A percentile compares a stretch with the other conserved stretches of the same genome.
These are phyloP conservation scores for Mythimna lalbum DNA, from an alignment of 2,888 invertebrate genomes.

Conservation along the genomic window DNA sequence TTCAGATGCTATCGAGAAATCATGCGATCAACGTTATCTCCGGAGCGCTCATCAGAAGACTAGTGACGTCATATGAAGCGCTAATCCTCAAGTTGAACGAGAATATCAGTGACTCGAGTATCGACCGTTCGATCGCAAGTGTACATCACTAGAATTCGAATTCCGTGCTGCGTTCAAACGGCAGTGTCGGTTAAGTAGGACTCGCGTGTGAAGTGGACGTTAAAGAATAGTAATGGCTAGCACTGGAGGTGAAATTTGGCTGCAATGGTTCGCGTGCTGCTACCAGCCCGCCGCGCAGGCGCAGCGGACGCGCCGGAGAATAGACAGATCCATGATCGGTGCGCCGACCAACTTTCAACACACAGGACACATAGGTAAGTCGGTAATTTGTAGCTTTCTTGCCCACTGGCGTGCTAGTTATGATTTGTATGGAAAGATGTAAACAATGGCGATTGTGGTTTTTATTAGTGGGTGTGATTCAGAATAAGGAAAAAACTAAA, in stretches of 20 bases:
- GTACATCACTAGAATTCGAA: conserved; percentile 63
- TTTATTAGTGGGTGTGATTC: background rate
- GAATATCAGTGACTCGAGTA: conserved; percentile 66
- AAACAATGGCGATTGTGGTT: background rate
- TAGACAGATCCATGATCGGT: conserved; percentile 98
- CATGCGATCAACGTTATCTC: conserved; percentile 84
- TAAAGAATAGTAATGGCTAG: conserved; percentile 90
- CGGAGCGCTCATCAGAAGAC: conserved; percentile 73
- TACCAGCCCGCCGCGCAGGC: conserved; percentile 95
- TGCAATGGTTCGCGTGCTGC: conserved; percentile 98
- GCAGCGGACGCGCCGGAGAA: conserved; percentile 93
- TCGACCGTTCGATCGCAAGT: conserved; percentile 69
- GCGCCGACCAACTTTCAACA: conserved; percentile 99
- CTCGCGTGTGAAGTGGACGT: conserved; percentile 74
- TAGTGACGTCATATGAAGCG: conserved; percentile 66
- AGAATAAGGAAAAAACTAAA: conserved; percentile 10
- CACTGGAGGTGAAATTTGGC: conserved; percentile 96
- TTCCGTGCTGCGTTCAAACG: conserved; percentile 67
- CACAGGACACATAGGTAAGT: conserved; percentile 93
- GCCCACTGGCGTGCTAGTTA: background rate
- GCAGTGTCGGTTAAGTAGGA: conserved; percentile 61
- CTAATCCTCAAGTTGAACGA: conserved; percentile 55
- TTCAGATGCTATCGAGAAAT: conserved; percentile 83
- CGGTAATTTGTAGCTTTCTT: conserved; percentile 21
- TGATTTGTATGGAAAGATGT: conserved; percentile 6